phyloP scores from a whole-genome alignment of 2,888 invertebrate species.

The Hipparchia sbordonii region DNA sequence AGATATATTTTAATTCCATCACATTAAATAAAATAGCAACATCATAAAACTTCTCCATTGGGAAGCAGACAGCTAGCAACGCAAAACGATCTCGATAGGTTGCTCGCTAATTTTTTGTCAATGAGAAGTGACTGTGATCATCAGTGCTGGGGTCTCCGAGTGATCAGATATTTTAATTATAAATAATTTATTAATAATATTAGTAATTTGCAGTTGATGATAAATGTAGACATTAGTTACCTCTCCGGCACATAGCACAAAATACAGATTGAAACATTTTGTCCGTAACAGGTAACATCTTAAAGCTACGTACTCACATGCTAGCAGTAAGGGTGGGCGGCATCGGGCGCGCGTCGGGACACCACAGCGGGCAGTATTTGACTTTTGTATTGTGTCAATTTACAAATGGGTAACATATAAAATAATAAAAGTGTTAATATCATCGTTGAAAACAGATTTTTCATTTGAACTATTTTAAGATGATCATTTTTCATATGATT shows the following conservation, averaged over 20 bases:
- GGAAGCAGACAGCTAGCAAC: too few species aligned
- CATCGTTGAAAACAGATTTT: slow-evolving; percentile 69
- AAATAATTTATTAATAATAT: too few species aligned
- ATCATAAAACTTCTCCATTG: too few species aligned
- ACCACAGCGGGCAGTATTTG: slow-evolving; percentile 74
- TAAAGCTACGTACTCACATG: slow-evolving; percentile 74
- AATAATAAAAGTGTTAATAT: slow-evolving; percentile 83
- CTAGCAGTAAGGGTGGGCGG: slow-evolving; percentile 51
- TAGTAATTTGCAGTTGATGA: background rate
- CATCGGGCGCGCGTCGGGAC: slow-evolving; percentile 57
- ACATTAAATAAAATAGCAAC: too few species aligned
- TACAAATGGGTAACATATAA: slow-evolving; percentile 83
- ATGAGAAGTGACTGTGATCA: too few species aligned
- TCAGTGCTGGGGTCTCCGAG: too few species aligned
- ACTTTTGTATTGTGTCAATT: slow-evolving; percentile 83
- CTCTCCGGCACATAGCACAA: background rate
- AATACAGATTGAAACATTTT: background rate
- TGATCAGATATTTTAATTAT: background rate
- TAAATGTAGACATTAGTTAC: background rate
- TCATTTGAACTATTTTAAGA: slow-evolving; percentile 35
- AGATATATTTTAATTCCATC: too few species aligned
- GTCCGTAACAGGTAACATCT: slow-evolving; percentile 4
- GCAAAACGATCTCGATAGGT: too few species aligned
- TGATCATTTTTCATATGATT: background rate
- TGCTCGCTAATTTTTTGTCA: too few species aligned